These are phyloP conservation scores for Halocynthia roretzi DNA, from an alignment of 23 tunicate species.

Conservation along the genomic window DNA sequence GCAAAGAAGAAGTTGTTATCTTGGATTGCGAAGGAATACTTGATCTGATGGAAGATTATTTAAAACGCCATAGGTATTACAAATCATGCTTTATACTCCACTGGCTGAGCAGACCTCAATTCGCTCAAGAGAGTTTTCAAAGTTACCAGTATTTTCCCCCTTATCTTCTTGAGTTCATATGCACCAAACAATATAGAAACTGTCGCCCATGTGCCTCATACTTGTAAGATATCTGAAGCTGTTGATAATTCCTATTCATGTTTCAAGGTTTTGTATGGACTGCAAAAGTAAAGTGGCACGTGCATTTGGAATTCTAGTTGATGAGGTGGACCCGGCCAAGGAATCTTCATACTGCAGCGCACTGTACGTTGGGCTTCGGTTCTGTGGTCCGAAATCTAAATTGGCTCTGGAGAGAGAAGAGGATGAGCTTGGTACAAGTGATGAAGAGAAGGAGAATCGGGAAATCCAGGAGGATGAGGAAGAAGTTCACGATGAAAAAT, in stretches of 20 bases:
- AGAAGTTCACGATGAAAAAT: neutral
- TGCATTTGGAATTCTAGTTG: slow-evolving; percentile 66
- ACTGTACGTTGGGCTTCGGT: slow-evolving; percentile 20
- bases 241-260: too few relatives aligned
- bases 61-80: slow-evolving; percentile 61
- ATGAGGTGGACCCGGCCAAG: slow-evolving; percentile 37
- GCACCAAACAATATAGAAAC: too few relatives aligned
- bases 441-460: slow-evolving; percentile 9
- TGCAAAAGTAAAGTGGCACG: slow-evolving; percentile 75
- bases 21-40: slow-evolving; percentile 54
- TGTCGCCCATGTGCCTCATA: too few relatives aligned
- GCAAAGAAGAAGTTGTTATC: slow-evolving; percentile 62
- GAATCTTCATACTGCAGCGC: slow-evolving; percentile 54
- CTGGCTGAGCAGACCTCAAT: too few relatives aligned
- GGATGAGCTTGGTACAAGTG: neutral
- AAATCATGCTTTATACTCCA: too few relatives aligned
- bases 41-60: slow-evolving; percentile 65
- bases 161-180: too few relatives aligned
- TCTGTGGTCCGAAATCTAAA: slow-evolving; percentile 25
- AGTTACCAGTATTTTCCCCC: too few relatives aligned
- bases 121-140: too few relatives aligned
- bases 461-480: neutral
- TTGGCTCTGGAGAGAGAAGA: slow-evolving; percentile 8
- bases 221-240: too few relatives aligned
- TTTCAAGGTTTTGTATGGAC: slow-evolving; percentile 54